Conservation (phyloP, 2,797 vertebrate genomes). For the Melanotaenia pygmaea region DNA sequence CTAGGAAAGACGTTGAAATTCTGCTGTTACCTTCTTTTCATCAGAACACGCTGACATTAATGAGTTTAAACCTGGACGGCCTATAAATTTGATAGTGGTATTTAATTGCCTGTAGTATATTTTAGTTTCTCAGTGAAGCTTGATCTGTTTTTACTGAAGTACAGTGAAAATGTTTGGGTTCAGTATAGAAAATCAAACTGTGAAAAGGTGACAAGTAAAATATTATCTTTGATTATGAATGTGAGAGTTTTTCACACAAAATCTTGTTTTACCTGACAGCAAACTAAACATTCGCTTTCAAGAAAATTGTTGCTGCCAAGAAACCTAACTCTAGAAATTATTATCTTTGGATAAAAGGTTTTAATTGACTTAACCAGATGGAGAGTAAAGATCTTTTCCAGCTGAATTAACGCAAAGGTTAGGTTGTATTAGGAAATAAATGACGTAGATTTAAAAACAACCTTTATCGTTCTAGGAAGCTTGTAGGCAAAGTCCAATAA, state of each 20-base stretch:
- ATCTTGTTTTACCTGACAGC: conserved; percentile 57
- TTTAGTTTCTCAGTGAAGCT: conserved; percentile 44
- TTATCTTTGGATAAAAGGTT: conserved; percentile 64
- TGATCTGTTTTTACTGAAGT: conserved; percentile 46
- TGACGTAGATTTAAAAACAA: conserved; percentile 54
- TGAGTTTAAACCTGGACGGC: conserved; percentile 17
- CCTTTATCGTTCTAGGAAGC: conserved; percentile 39
- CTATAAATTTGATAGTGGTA: conserved; percentile 27
- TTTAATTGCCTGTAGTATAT: conserved; percentile 22
- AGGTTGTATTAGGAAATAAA: conserved; percentile 59
- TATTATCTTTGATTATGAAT: conserved; percentile 64
- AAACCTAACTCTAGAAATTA: conserved; percentile 53
- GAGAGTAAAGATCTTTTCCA: conserved; percentile 46
- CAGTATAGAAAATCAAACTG: conserved; percentile 40
- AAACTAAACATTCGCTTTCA: conserved; percentile 61
- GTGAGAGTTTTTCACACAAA: conserved; percentile 54
- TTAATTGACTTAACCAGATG: conserved; percentile 68
- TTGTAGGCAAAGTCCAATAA: conserved; percentile 62
- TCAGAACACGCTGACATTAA: conserved; percentile 28
- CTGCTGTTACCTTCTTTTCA: conserved; percentile 23
- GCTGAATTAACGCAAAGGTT: conserved; percentile 44
- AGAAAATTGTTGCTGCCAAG: conserved; percentile 31
- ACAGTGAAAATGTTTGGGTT: conserved; percentile 46
- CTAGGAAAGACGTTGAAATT: conserved; percentile 62
- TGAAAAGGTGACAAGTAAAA: conserved; percentile 63